Evolutionary conservation across 2,888 invertebrate species (phyloP), one percentile per base, ranked within the genome.

Genomic region (Autographa gamma): DNA sequence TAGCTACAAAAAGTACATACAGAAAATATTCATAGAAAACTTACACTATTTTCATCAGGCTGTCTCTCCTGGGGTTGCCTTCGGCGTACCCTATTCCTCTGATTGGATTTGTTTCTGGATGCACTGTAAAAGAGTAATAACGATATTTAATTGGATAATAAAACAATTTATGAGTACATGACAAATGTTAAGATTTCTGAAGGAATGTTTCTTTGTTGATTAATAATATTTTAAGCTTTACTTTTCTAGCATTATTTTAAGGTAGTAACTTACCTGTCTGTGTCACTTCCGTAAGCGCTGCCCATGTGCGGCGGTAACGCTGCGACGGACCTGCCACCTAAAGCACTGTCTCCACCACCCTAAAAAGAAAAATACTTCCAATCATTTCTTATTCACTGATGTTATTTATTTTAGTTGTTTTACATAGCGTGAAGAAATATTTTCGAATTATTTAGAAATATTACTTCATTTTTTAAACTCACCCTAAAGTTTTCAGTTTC

Each of bases 211-310:
- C n/a, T n/a, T n/a, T n/a, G n/a, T n/a, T n/a, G n/a, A n/a, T n/a
- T n/a, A n/a, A n/a, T n/a, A n/a, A n/a, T n/a, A n/a, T n/a, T n/a
- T n/a, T n/a, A n/a, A n/a, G n/a, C n/a, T n/a, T n/a, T n/a, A n/a
- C n/a, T n/a, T n/a, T n/a, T n/a, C n/a, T n/a, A n/a, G n/a, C n/a
- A n/a, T n/a, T n/a, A n/a, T n/a, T n/a, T n/a, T n/a, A n/a, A n/a
- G n/a, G n/a, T n/a, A n/a, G n/a, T n/a, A n/a, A n/a, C n/a, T n/a
- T 84, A 94, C 94, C 91, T 94, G 80, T 95, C 95, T 60, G 93
- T 95, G 66, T 95, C 95, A 79, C 95, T 95, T 61, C 90, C 93
- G 66, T 94, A 95, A 43, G 89, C 88, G 77, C 93, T 94, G 62
- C 89, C 90, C 60, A 93, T 76, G 64, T 91, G 93, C 13, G 94